Conservation (phyloP, 2,113 vertebrate species). For the Danionella cerebrum region DNA sequence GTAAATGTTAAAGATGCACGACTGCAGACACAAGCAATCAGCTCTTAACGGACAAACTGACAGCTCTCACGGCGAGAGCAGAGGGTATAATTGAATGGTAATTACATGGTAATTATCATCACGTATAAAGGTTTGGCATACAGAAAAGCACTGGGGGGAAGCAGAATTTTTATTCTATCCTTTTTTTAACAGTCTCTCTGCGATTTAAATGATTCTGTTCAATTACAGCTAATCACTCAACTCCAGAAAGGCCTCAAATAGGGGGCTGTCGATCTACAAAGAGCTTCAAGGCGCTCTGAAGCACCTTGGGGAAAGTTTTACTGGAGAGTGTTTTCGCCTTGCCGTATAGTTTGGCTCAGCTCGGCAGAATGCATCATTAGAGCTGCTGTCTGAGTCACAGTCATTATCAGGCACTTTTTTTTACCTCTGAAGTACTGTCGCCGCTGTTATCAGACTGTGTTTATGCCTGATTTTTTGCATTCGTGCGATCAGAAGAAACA, state of each 20-base stretch:
- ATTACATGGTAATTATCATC: constrained; percentile 39
- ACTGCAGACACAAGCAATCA: constrained; percentile 5
- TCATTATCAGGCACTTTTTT: constrained; percentile 37
- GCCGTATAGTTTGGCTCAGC: constrained; percentile 24
- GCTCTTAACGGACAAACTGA: constrained; percentile 11
- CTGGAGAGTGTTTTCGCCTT: constrained; percentile 18
- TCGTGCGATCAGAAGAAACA: neutral
- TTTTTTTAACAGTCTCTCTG: constrained; percentile 28
- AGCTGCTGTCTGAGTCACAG: constrained; percentile 40
- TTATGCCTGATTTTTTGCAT: constrained; percentile 20
- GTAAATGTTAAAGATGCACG: neutral
- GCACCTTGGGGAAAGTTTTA: constrained; percentile 31
- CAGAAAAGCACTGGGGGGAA: constrained; percentile 36
- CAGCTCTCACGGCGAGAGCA: constrained; percentile 29
- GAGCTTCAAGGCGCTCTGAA: constrained; percentile 7
- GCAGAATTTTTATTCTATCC: constrained; percentile 1
- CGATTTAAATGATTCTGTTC: constrained; percentile 37
- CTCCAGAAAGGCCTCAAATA: constrained; percentile 28
- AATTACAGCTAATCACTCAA: constrained; percentile 41
- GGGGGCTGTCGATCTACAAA: constrained; percentile 26
- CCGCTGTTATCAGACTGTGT: constrained; percentile 32
- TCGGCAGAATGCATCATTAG: constrained; percentile 39
- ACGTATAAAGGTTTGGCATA: constrained; percentile 39
- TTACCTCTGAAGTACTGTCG: constrained; percentile 38
- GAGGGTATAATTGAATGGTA: constrained; percentile 26